Base-by-base conservation (phyloP, 1,140 invertebrate species). In the Euschistus heros region DNA sequence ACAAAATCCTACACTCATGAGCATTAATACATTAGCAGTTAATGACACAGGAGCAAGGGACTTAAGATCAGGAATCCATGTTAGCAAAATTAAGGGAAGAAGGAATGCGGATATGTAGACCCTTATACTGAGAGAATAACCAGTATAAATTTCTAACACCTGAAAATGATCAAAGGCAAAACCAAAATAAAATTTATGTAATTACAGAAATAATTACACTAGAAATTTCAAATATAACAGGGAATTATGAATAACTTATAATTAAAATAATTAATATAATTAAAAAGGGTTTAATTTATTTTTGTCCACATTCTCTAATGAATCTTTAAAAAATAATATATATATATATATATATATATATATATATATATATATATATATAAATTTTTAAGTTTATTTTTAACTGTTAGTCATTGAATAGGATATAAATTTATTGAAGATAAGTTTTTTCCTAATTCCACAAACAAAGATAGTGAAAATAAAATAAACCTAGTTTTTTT, bases 1-100 rank as follows among this genome's bases (percentile, higher is more conserved):
- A 0, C 86, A 89, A 46, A 89, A 88, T 24, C 82, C 84, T 18
- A 91, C 76, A 8, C 88, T 87, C 0, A 84, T 68, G 0, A 76
- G 84, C 88, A 91, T 91, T 69, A 89, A 88, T 1, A 84, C 69
- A 69, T 91, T 91, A 13, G 88, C 88, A 0, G 89, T 76, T 87
- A 89, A 88, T 0, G 88, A 91, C 10, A 90, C 81, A 2, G 88
- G 88, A 0, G 88, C 87, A 15, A 91, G 74, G 67, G 87, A 87
- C 69, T 91, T 91, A 20, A 91, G 77, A 75, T 91, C 87, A 2
- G 87, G 86, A 57, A 91, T 79, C 82, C 84, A 90, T 20, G 83
- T 82, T 62, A 91, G 77, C 1, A 90, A 70, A 62, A 91, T 86
- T 14, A 90, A 72, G 0, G 87, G 87, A 3, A 88, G 62, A 5